Evolutionary conservation across 1,140 invertebrate species (phyloP).

Genomic region (Phortica variegata): DNA sequence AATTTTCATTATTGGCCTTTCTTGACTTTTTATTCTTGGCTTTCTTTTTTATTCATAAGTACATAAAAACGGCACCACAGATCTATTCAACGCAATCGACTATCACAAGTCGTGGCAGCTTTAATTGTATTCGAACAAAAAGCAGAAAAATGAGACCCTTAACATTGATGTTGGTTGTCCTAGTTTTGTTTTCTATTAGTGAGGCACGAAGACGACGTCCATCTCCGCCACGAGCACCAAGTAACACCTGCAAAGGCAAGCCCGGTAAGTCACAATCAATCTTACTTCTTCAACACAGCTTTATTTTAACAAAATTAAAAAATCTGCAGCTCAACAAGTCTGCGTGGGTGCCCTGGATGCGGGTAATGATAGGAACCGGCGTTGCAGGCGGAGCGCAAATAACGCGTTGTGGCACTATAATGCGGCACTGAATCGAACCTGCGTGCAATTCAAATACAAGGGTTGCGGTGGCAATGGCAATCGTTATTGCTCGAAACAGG

Average conservation of each 20-base stretch:
- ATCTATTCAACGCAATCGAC: no score
- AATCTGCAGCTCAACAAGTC: conserved; percentile 5
- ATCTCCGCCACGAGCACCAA: no score
- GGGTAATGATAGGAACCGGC: background rate
- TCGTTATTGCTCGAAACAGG: conserved; percentile 12
- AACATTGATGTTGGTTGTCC: background rate
- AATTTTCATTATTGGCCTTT: no score
- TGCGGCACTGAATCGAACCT: conserved; percentile 10
- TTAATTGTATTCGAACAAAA: no score
- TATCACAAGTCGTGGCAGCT: no score
- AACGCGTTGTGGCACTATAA: conserved; percentile 17
- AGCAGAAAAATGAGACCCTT: background rate
- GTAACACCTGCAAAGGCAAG: background rate
- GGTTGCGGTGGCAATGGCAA: conserved; percentile 21
- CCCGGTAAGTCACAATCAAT: background rate
- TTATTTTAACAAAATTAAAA: conserved; percentile 14
- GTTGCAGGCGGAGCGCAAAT: conserved; percentile 2
- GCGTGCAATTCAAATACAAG: conserved; percentile 9
- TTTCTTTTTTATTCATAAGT: no score
- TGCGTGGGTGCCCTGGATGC: conserved; percentile 1
- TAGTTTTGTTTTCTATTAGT: background rate
- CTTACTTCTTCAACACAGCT: background rate
- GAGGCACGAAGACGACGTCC: background rate
- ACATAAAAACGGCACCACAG: no score
- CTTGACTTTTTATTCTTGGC: no score